Conservation (phyloP, 2,888 invertebrate species). For the Didymodactylos carnosus region DNA sequence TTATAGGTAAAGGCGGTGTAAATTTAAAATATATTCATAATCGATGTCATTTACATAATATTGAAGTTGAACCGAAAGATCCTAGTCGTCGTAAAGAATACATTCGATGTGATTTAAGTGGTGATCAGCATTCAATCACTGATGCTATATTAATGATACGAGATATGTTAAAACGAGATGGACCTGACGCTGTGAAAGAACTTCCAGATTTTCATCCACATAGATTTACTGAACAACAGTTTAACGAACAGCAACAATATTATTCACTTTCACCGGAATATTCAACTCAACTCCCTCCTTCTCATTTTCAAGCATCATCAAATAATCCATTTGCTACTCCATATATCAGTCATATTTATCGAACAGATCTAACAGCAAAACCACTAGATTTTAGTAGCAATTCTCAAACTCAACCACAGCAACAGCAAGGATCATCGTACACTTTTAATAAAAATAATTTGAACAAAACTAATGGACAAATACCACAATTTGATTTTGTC, state of each 20-base stretch:
- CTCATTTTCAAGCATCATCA: neutral
- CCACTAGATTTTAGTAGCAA: neutral
- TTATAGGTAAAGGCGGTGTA: neutral
- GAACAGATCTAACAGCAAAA: neutral
- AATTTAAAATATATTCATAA: neutral
- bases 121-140: too few relatives aligned
- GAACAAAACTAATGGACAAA: too few relatives aligned
- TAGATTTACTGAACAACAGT: neutral
- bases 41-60: neutral
- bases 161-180: neutral
- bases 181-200: neutral
- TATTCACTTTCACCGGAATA: neutral
- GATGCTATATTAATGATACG: neutral
- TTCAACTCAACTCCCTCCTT: neutral
- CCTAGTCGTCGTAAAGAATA: too few relatives aligned
- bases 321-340: neutral
- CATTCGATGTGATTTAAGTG: too few relatives aligned
- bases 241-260: neutral
- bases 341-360: too few relatives aligned
- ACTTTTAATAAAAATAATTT: neutral
- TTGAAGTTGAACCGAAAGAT: neutral
- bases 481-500: neutral
- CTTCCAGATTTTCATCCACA: too few relatives aligned
- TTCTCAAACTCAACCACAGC: neutral
- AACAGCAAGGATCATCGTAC: too few relatives aligned